These are phyloP conservation scores for Ondatra zibethicus DNA, from an alignment of 2,113 vertebrate species.

Conservation along the genomic window DNA sequence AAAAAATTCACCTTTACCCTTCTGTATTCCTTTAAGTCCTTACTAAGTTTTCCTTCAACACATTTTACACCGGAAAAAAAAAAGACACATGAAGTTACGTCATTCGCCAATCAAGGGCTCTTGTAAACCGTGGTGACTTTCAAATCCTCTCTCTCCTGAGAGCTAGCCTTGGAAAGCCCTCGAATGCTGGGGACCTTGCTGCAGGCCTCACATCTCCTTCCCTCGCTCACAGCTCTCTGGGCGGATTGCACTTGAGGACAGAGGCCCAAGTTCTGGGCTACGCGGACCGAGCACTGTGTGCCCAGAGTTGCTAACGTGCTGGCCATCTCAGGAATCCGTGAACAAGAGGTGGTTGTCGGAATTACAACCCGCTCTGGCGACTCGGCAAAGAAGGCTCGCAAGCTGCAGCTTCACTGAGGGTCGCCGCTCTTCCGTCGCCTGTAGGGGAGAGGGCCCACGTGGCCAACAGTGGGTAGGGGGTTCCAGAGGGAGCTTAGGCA, in stretches of 20 bases:
- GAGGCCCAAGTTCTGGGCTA: background rate
- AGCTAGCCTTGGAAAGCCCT: background rate
- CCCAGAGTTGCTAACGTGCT: background rate
- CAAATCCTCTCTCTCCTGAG: background rate
- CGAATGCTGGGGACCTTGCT: background rate
- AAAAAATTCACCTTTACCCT: constrained; percentile 27
- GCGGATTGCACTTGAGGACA: background rate
- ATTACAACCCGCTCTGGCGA: background rate
- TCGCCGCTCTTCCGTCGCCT: background rate
- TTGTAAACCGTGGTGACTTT: constrained; percentile 47
- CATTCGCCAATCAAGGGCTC: constrained; percentile 1
- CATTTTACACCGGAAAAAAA: background rate
- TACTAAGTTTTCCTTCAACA: constrained; percentile 26
- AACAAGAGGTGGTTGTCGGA: background rate
- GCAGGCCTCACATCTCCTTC: background rate
- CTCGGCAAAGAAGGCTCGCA: background rate
- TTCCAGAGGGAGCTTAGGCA: background rate
- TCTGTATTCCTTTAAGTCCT: background rate
- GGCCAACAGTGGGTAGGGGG: background rate
- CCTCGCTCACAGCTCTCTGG: background rate
- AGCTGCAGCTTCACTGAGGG: background rate
- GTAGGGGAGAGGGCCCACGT: background rate
- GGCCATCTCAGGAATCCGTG: background rate
- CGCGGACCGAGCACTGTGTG: background rate
- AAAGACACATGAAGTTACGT: background rate